Conservation (phyloP, 2,888 invertebrate species). For the Vannuccia rotundouncinata region DNA sequence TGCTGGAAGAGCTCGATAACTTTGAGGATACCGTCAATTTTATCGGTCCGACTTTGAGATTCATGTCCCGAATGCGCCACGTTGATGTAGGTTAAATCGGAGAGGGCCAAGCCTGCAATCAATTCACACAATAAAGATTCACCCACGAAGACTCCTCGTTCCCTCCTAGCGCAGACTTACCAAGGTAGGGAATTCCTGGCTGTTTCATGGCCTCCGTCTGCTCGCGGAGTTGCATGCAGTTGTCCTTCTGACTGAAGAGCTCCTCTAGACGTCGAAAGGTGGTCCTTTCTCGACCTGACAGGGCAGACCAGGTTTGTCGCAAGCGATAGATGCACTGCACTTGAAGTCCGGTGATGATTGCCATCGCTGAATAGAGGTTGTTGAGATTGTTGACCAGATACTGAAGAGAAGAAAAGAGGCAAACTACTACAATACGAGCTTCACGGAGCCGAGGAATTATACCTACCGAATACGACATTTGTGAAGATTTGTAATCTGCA, state of each 20-base stretch:
- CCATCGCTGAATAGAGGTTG: slow-evolving; percentile 85
- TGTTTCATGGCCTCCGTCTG: slow-evolving; percentile 73
- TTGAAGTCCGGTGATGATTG: slow-evolving; percentile 82
- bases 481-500: too few relatives aligned
- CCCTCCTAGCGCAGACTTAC: slow-evolving; percentile 56
- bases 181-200: slow-evolving; percentile 87
- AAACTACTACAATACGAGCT: too few relatives aligned
- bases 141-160: neutral
- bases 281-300: slow-evolving; percentile 76
- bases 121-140: slow-evolving; percentile 29
- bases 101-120: slow-evolving; percentile 73
- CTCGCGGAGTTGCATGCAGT: slow-evolving; percentile 76
- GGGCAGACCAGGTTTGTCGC: slow-evolving; percentile 58
- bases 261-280: slow-evolving; percentile 79
- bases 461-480: too few relatives aligned
- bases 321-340: slow-evolving; percentile 80
- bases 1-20: slow-evolving; percentile 80
- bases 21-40: slow-evolving; percentile 83
- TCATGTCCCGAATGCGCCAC: slow-evolving; percentile 72
- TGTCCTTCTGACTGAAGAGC: slow-evolving; percentile 80
- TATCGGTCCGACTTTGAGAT: slow-evolving; percentile 68
- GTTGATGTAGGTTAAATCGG: slow-evolving; percentile 86
- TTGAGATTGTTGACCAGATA: slow-evolving; percentile 61
- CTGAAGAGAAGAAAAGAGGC: too few relatives aligned
- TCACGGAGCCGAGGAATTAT: too few relatives aligned